Evolutionary conservation across 2,113 vertebrate species (phyloP).

Genomic region (Nyctereutes procyonoides): DNA sequence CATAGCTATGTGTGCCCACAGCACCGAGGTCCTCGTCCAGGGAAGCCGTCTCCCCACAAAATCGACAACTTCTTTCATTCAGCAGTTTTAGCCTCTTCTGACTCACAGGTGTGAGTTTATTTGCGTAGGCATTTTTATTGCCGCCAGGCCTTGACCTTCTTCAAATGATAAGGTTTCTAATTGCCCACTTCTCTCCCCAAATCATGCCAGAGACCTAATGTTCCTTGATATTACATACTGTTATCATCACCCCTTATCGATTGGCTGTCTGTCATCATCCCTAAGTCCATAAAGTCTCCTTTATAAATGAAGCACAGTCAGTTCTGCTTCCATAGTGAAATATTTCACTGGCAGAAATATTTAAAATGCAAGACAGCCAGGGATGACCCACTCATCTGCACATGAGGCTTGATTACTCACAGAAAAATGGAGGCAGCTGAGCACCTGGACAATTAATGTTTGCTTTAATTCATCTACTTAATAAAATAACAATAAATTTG

Average conservation of each 20-base stretch:
- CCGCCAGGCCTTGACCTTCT: constrained; percentile 76
- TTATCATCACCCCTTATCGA: constrained; percentile 85
- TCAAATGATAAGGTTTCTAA: constrained; percentile 74
- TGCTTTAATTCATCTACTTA: constrained; percentile 61
- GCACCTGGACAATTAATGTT: constrained; percentile 40
- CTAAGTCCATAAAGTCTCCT: constrained; percentile 83
- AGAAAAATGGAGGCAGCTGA: not conserved
- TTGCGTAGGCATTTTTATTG: constrained; percentile 79
- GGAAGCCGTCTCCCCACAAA: constrained; percentile 61
- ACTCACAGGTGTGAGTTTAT: constrained; percentile 76
- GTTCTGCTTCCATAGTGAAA: constrained; percentile 66
- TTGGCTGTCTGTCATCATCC: constrained; percentile 82
- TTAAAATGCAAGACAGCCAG: constrained; percentile 66
- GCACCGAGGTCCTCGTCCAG: constrained; percentile 51
- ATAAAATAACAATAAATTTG: constrained; percentile 46
- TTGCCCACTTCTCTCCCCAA: constrained; percentile 78
- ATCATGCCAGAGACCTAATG: constrained; percentile 81
- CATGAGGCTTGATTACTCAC: not conserved
- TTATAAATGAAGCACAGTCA: constrained; percentile 79
- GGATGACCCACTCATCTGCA: constrained; percentile 38
- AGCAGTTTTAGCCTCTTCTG: not conserved
- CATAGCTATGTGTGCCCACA: not conserved
- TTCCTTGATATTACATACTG: constrained; percentile 83
- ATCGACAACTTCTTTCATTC: constrained; percentile 56
- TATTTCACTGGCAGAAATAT: constrained; percentile 39